phyloP scores from a whole-genome alignment of 2,888 invertebrate genomes.

The Eupsilia transversa region DNA sequence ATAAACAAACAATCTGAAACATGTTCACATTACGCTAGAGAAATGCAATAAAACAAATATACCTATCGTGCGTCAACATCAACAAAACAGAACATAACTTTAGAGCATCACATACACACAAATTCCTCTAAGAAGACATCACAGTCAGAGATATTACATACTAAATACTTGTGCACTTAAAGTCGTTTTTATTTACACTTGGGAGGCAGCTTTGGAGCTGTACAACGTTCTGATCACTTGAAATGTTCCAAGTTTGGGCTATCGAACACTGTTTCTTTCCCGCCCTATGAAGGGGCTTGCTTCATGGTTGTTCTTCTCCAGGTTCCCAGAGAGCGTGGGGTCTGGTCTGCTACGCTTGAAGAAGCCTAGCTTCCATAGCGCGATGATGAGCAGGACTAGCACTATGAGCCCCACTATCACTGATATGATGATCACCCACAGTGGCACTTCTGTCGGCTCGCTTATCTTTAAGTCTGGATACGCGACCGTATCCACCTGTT shows the following conservation, averaged over 20 bases:
- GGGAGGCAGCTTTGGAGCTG: constrained; percentile 55
- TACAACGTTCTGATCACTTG: constrained; percentile 64
- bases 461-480: constrained; percentile 95
- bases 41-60: constrained; percentile 83
- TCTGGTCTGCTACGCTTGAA: constrained; percentile 96
- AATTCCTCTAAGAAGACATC: constrained; percentile 89
- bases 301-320: constrained; percentile 93
- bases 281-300: constrained; percentile 92
- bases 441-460: constrained; percentile 93
- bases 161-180: constrained; percentile 71
- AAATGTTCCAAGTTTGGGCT: constrained; percentile 70
- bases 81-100: constrained; percentile 83
- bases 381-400: constrained; percentile 94
- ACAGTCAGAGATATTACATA: constrained; percentile 86
- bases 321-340: constrained; percentile 94
- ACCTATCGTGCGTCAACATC: constrained; percentile 79
- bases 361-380: constrained; percentile 97
- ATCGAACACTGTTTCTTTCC: constrained; percentile 87
- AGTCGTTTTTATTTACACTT: constrained; percentile 65
- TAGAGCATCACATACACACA: constrained; percentile 85
- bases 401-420: constrained; percentile 96
- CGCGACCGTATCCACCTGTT: constrained; percentile 95
- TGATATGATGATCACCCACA: constrained; percentile 97
- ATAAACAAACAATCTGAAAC: constrained; percentile 79
- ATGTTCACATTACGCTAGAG: constrained; percentile 78